Conservation (phyloP, 2,888 invertebrate species). For the Stramonita haemastoma region DNA sequence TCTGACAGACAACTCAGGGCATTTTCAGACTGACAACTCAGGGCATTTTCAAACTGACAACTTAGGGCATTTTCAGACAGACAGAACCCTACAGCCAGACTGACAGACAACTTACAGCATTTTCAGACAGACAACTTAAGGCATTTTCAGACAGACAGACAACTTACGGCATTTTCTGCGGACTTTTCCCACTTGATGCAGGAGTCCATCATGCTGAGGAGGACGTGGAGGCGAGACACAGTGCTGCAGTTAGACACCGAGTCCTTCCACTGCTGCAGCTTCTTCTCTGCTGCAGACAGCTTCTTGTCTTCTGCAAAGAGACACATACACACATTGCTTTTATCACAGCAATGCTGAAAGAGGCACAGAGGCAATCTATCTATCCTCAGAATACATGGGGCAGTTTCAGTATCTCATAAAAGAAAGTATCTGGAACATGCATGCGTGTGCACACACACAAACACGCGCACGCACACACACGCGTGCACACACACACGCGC, state of each 20-base stretch:
- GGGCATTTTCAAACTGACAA: conserved; percentile 72
- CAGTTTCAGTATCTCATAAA: too few relatives aligned
- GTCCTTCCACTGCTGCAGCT: conserved; percentile 71
- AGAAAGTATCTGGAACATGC: too few relatives aligned
- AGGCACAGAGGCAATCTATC: too few relatives aligned
- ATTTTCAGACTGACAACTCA: conserved; percentile 71
- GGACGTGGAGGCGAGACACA: conserved; percentile 75
- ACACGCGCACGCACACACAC: too few relatives aligned
- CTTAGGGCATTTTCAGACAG: conserved; percentile 77
- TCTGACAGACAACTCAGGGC: conserved; percentile 74
- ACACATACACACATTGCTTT: too few relatives aligned
- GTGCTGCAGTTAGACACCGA: conserved; percentile 72
- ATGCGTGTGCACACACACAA: too few relatives aligned
- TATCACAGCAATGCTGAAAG: too few relatives aligned
- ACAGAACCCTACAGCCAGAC: too few relatives aligned
- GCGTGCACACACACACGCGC: too few relatives aligned
- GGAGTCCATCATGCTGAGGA: conserved; percentile 76
- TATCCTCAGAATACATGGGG: too few relatives aligned
- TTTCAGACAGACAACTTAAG: conserved; percentile 67
- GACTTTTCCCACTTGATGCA: conserved; percentile 78
- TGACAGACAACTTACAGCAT: conserved; percentile 72
- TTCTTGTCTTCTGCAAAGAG: conserved; percentile 24
- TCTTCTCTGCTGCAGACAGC: conserved; percentile 49
- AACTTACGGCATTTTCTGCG: conserved; percentile 77
- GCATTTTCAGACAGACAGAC: background rate